A percentile compares a stretch with the other conserved stretches of the same genome.
These are phyloP conservation scores for Argentina silus DNA, from an alignment of 2,797 vertebrate species.

Conservation along the genomic window DNA sequence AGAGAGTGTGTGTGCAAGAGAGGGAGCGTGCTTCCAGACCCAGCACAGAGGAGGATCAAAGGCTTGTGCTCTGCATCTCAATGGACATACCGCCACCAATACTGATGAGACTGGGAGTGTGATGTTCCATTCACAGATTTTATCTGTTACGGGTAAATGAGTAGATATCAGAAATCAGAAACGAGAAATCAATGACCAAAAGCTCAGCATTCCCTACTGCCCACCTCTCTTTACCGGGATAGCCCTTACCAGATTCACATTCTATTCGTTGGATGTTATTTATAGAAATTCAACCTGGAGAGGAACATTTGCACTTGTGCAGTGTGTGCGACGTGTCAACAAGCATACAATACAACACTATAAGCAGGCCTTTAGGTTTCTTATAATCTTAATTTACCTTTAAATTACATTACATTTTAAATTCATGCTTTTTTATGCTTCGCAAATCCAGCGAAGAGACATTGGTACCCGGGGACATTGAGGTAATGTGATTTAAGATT, in stretches of 20 bases:
- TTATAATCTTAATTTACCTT: no score
- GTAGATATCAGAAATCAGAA: constrained; percentile 43
- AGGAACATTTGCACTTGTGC: no score
- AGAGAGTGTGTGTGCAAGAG: constrained; percentile 41
- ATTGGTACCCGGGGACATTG: constrained; percentile 8
- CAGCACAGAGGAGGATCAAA: constrained; percentile 76
- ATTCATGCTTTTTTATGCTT: no score
- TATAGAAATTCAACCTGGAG: no score
- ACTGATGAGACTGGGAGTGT: constrained; percentile 71
- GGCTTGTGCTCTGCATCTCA: constrained; percentile 79
- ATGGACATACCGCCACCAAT: constrained; percentile 75
- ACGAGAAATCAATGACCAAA: constrained; percentile 30
- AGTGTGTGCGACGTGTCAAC: no score
- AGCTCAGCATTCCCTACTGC: not conserved
- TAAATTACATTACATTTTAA: no score
- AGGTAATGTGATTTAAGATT: constrained; percentile 39
- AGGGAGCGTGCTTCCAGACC: constrained; percentile 70
- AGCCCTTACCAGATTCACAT: no score
- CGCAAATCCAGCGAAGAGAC: constrained; percentile 46
- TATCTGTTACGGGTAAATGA: constrained; percentile 65
- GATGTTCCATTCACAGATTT: constrained; percentile 66
- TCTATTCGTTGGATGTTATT: no score
- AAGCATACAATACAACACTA: no score
- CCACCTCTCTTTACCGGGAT: not conserved
- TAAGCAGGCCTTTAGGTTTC: no score